Evolutionary conservation across 2,888 invertebrate genomes (phyloP).

Genomic region (Eudasyphora cyanicolor): DNA sequence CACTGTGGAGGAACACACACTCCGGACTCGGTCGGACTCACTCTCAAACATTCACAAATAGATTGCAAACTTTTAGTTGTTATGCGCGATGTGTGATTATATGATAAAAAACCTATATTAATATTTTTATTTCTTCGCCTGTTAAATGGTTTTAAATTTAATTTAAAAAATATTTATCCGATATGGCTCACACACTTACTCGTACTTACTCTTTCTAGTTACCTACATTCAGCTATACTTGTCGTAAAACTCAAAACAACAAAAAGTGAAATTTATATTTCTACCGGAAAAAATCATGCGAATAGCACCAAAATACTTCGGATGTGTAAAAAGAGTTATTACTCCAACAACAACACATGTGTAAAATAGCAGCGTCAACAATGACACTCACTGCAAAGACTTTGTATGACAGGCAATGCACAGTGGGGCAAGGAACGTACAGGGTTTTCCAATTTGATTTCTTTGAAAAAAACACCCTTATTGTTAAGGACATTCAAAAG

Average conservation of each 20-base stretch:
- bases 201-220: not conserved
- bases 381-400: not conserved
- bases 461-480: too few species aligned
- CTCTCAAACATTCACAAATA: not conserved
- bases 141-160: constrained; percentile 20
- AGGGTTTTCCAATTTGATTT: too few species aligned
- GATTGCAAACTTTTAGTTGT: not conserved
- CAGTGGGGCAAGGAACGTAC: constrained; percentile 32
- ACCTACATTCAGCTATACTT: too few species aligned
- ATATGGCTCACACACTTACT: not conserved
- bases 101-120: constrained; percentile 13
- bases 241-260: not conserved
- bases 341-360: constrained; percentile 39
- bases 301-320: constrained; percentile 16
- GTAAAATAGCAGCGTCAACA: not conserved
- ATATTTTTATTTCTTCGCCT: constrained; percentile 14
- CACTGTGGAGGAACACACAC: too few species aligned
- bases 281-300: constrained; percentile 28
- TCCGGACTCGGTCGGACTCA: not conserved
- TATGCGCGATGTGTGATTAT: constrained; percentile 2
- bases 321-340: constrained; percentile 53
- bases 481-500: too few species aligned
- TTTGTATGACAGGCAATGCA: not conserved
- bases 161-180: constrained; percentile 19
- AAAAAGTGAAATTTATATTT: constrained; percentile 32